Percentiles rank a stretch among this genome's conserved stretches.
These are phyloP conservation scores for Drosophila rufa DNA, from an alignment of 1,140 invertebrate species.

Conservation along the genomic window DNA sequence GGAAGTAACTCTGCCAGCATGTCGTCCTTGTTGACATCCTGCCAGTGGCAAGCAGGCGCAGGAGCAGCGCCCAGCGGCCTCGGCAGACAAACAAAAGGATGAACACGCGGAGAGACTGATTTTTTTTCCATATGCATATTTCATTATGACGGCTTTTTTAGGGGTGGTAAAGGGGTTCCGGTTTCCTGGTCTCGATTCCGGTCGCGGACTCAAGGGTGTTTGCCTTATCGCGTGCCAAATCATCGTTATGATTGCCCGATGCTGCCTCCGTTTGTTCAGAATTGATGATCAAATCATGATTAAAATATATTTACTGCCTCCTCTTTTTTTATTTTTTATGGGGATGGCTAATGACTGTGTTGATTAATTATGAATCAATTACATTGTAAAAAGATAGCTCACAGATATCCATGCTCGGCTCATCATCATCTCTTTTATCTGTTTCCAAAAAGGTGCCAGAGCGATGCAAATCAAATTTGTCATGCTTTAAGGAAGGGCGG, in stretches of 20 bases:
- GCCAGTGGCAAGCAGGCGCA: slow-evolving; percentile 22
- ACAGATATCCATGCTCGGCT: not conserved
- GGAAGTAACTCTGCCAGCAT: slow-evolving; percentile 47
- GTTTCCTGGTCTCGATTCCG: slow-evolving; percentile 28
- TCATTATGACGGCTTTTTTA: slow-evolving; percentile 68
- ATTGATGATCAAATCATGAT: slow-evolving; percentile 84
- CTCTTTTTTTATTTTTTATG: slow-evolving; percentile 26
- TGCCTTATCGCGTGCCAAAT: slow-evolving; percentile 84
- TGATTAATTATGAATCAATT: slow-evolving; percentile 84
- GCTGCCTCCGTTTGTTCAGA: slow-evolving; percentile 23
- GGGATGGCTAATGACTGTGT: slow-evolving; percentile 66
- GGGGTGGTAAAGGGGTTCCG: slow-evolving; percentile 30
- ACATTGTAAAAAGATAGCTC: slow-evolving; percentile 66
- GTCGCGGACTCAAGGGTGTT: slow-evolving; percentile 46
- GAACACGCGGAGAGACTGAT: slow-evolving; percentile 43
- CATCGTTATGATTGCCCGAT: slow-evolving; percentile 76
- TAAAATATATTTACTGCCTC: slow-evolving; percentile 71
- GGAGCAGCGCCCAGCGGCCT: slow-evolving; percentile 14
- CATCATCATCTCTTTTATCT: slow-evolving; percentile 9
- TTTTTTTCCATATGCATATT: slow-evolving; percentile 66
- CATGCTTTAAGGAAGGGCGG: slow-evolving; percentile 36
- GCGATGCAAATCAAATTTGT: slow-evolving; percentile 60
- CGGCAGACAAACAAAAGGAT: slow-evolving; percentile 44
- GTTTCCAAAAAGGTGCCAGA: slow-evolving; percentile 30
- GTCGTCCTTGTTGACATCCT: slow-evolving; percentile 68